Conservation (phyloP, 2,888 invertebrate species). For the Cynaeus angustus region DNA sequence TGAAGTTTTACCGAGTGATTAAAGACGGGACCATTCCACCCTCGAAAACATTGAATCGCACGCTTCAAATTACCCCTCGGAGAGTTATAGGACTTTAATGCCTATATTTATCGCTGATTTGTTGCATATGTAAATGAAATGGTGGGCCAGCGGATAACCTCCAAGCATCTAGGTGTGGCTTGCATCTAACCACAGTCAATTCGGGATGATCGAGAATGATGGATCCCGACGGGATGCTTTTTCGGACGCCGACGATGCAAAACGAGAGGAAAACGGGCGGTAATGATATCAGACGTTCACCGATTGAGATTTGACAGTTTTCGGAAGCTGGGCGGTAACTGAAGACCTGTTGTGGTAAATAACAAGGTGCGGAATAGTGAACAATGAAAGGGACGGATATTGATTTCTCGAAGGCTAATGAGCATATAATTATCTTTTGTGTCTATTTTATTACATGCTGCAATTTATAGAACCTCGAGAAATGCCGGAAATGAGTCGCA, state of each 20-base stretch:
- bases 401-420: too few species aligned
- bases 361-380: constrained; percentile 7
- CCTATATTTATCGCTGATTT: constrained; percentile 46
- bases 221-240: constrained; percentile 36
- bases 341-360: constrained; percentile 8
- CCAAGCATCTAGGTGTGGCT: constrained; percentile 13
- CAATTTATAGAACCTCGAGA: too few species aligned
- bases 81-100: constrained; percentile 40
- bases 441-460: too few species aligned
- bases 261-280: constrained; percentile 26
- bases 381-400: background rate
- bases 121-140: constrained; percentile 43
- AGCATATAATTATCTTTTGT: too few species aligned
- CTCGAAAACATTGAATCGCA: constrained; percentile 33
- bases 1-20: constrained; percentile 29
- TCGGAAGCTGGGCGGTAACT: constrained; percentile 9
- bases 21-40: constrained; percentile 27
- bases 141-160: constrained; percentile 23
- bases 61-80: constrained; percentile 21
- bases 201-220: constrained; percentile 43
- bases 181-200: constrained; percentile 24
- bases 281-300: constrained; percentile 36
- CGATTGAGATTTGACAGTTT: constrained; percentile 27
- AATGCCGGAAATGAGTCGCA: too few species aligned
- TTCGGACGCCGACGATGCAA: constrained; percentile 28